A percentile compares a stretch with the other conserved stretches of the same genome.
These are phyloP conservation scores for Myrmecobius fasciatus DNA, from an alignment of 2,113 vertebrate genomes.

Conservation along the genomic window DNA sequence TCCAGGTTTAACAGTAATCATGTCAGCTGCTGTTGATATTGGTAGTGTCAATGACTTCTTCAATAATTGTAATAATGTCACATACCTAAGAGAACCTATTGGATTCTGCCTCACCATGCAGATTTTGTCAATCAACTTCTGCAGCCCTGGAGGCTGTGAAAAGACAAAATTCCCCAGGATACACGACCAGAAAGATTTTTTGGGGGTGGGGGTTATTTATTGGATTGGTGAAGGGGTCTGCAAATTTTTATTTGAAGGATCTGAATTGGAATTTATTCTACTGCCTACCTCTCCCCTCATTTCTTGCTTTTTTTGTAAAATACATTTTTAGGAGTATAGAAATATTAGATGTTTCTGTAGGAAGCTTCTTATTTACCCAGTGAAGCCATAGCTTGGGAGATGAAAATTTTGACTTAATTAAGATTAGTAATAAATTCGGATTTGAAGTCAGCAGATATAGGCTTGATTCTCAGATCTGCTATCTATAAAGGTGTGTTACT, in stretches of 20 bases:
- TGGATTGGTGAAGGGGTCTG: not conserved
- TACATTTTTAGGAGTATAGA: slow-evolving; percentile 6
- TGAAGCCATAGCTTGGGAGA: not conserved
- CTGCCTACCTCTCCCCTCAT: not conserved
- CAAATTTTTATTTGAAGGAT: not conserved
- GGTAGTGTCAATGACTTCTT: not conserved
- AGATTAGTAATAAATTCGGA: not conserved
- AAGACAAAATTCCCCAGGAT: not conserved
- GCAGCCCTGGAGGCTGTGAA: not conserved
- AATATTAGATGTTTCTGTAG: not conserved
- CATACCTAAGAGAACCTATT: not conserved
- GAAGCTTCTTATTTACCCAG: not conserved
- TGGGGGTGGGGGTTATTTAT: not conserved
- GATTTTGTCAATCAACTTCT: not conserved
- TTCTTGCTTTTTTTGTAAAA: slow-evolving; percentile 28
- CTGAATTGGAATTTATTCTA: slow-evolving; percentile 22
- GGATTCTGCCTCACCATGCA: not conserved
- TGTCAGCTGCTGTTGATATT: not conserved
- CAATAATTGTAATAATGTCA: not conserved
- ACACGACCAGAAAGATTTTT: not conserved
- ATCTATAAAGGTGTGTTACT: not conserved
- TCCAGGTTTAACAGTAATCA: not conserved
- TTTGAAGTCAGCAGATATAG: not conserved
- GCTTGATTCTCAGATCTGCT: not conserved
- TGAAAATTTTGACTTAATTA: not conserved